Percentiles rank a stretch among this genome's conserved stretches.
phyloP scores from a whole-genome alignment of 1,140 invertebrate genomes.

The Pinna nobilis region DNA sequence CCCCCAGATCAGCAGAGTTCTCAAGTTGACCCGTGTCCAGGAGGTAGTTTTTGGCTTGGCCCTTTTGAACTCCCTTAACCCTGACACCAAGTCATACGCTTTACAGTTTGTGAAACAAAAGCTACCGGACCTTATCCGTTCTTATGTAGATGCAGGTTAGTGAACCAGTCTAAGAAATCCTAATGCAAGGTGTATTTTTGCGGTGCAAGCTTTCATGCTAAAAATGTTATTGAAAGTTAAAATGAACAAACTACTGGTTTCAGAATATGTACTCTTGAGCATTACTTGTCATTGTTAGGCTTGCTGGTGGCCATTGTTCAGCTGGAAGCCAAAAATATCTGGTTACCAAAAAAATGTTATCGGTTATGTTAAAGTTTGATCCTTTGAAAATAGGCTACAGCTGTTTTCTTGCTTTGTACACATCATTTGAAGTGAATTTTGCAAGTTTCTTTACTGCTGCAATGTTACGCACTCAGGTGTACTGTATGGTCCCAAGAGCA shows the following conservation, averaged over 20 bases:
- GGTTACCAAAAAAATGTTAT: too few species aligned
- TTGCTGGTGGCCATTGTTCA: too few species aligned
- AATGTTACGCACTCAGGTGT: too few species aligned
- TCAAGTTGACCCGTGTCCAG: conserved; percentile 89
- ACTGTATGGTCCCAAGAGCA: too few species aligned
- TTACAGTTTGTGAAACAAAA: conserved; percentile 86
- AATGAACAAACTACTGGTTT: background rate
- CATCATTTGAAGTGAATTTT: too few species aligned
- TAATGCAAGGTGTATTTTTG: background rate
- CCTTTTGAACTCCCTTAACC: conserved; percentile 85
- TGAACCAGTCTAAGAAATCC: background rate
- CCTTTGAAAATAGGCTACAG: too few species aligned
- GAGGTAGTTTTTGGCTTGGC: conserved; percentile 92
- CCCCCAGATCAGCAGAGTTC: conserved; percentile 86
- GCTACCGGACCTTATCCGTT: conserved; percentile 85
- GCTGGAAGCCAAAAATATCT: too few species aligned
- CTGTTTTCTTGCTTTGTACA: too few species aligned
- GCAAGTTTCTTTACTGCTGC: too few species aligned
- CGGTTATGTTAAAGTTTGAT: too few species aligned
- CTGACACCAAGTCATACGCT: conserved; percentile 84
- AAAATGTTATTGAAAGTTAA: background rate
- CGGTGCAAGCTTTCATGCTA: conserved; percentile 9
- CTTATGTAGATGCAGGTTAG: conserved; percentile 80
- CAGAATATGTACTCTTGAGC: background rate
- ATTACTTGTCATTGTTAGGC: background rate